Evolutionary conservation across 2,113 vertebrate species (phyloP), one percentile per base, ranked within the genome.

Genomic region (Paracanthobrama guichenoti): DNA sequence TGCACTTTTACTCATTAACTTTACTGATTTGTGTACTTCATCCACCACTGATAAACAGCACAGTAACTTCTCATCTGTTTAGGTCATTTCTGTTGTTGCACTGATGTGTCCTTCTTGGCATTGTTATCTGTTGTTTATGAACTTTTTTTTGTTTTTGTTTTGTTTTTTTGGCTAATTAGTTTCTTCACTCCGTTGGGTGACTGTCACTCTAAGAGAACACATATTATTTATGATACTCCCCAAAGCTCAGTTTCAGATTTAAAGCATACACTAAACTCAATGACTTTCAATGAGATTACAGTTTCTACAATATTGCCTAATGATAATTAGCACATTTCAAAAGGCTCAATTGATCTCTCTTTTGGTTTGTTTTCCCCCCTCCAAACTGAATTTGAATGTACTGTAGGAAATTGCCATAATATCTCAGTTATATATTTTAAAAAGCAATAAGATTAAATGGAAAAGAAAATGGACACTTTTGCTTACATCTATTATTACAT

Each of bases 261-360:
- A 78, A 42, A 42, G 22, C 20, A 20, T 39, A 78, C 53, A 59
- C 75, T 42, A 42, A 78, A 12, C 53, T 35, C 53, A 77, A 24
- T 77, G 75, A 77, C 53, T 78, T 39, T 60, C 13, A 78, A 60
- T 14, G 7, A 60, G 55, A 78, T 78, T 78, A 60, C 1, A 18
- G 35, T 42, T 42, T 60, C 35, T 35, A 42, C 55, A 24, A 60
- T 39, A 44, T 14, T 18, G 2, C 24, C 12, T 60, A 60, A 78
- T 78, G 22, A 22, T 78, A 78, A 78, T 78, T 78, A 78, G 22
- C 75, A 78, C 53, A 59, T 78, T 78, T 59, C 53, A 77, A 77
- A 77, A 22, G 28, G 59, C 11, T 6, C 20, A 10, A 57, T 7
- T 77, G 50, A 77, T 77, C 50, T 13, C 18, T 35, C 4, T 35